Percentiles rank a stretch among this genome's conserved stretches.
Evolutionary conservation across 2,797 vertebrate genomes (phyloP).

Genomic region (Hippocampus kuda): DNA sequence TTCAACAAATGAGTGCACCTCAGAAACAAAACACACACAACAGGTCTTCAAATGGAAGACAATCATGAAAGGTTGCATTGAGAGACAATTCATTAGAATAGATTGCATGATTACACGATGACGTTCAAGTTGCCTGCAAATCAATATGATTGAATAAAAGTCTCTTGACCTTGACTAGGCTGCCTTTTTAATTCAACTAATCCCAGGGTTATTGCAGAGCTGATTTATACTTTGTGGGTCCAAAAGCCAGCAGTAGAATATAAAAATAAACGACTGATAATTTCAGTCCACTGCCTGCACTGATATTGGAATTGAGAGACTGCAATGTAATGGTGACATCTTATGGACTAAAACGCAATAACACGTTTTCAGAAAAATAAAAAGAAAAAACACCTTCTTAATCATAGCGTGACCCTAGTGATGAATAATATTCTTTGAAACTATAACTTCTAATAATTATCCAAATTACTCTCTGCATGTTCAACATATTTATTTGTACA

Average conservation of each 20-base stretch:
- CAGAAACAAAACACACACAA: not conserved
- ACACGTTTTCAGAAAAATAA: not conserved
- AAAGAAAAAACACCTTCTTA: not conserved
- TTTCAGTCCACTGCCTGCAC: not conserved
- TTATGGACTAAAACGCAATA: constrained; percentile 32
- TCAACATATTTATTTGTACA: too few relatives aligned
- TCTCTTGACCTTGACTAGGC: constrained; percentile 12
- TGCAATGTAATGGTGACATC: constrained; percentile 34
- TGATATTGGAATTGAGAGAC: constrained; percentile 1
- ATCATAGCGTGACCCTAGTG: too few relatives aligned
- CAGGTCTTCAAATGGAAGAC: not conserved
- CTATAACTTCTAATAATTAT: too few relatives aligned
- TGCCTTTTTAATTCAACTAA: not conserved
- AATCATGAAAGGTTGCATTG: constrained; percentile 5
- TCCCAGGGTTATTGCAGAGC: not conserved
- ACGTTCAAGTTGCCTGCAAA: not conserved
- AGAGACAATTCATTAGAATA: not conserved
- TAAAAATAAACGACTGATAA: not conserved
- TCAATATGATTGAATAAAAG: not conserved
- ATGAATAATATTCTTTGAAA: too few relatives aligned
- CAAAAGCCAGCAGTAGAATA: not conserved
- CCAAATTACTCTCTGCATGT: too few relatives aligned
- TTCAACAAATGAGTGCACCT: not conserved
- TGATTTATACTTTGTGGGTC: not conserved
- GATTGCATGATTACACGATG: constrained; percentile 9